phyloP scores from a whole-genome alignment of 2,113 vertebrate genomes.

The Silurus glanis region DNA sequence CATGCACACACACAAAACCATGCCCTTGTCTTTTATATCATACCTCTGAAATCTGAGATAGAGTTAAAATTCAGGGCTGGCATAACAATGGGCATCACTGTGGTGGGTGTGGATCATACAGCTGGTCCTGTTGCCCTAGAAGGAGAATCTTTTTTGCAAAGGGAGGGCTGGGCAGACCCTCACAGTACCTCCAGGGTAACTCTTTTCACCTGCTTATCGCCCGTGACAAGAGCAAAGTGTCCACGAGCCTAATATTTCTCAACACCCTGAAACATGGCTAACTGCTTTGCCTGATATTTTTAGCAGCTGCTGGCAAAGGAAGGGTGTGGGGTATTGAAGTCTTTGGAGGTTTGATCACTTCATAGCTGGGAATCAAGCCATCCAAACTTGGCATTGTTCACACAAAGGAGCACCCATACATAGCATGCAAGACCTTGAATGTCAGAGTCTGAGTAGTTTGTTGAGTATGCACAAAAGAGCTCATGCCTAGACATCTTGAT shows the following conservation, averaged over 20 bases:
- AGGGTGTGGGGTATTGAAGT: constrained; percentile 51
- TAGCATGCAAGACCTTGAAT: constrained; percentile 43
- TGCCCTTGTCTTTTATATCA: constrained; percentile 18
- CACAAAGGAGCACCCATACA: constrained; percentile 37
- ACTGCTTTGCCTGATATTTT: constrained; percentile 64
- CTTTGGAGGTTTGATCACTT: constrained; percentile 42
- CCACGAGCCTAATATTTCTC: constrained; percentile 62
- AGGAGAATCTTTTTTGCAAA: constrained; percentile 30
- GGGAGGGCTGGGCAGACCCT: constrained; percentile 17
- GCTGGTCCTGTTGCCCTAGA: constrained; percentile 29
- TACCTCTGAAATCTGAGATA: constrained; percentile 35
- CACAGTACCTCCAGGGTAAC: constrained; percentile 59
- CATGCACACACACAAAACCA: constrained; percentile 44
- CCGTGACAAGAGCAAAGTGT: constrained; percentile 65
- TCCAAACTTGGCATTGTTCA: constrained; percentile 48
- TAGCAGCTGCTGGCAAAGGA: constrained; percentile 56
- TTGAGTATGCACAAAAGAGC: constrained; percentile 34
- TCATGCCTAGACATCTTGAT: constrained; percentile 11
- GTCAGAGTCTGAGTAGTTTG: constrained; percentile 38
- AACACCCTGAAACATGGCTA: constrained; percentile 52
- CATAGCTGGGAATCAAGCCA: constrained; percentile 50
- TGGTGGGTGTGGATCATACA: not conserved
- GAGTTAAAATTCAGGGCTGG: constrained; percentile 1
- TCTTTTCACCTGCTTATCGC: constrained; percentile 69
- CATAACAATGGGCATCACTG: not conserved